Base-by-base conservation (phyloP, 1,140 invertebrate genomes). In the Colletes latitarsis region DNA sequence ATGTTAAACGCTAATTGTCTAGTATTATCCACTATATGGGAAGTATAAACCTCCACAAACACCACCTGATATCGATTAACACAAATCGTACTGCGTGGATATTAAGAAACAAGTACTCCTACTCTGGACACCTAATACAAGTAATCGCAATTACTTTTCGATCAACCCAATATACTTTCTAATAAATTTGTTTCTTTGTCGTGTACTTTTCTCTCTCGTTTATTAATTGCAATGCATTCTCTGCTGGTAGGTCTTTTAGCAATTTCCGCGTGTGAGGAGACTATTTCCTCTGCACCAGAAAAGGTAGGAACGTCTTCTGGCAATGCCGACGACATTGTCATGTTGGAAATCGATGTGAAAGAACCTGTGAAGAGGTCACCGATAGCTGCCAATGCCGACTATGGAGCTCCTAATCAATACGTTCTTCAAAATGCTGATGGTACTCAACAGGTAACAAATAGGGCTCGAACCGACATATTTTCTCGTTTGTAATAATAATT, bases 331-430 rank as follows among this genome's bases (percentile, higher is more conserved):
- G 91, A 93, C 78, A 88, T 93, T 76, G 87, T 93, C 41, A 76
- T 93, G 72, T 79, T 93, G 52, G 92, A 93, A 86, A 92, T 93
- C 79, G 91, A 93, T 82, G 88, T 93, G 60, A 93, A 92, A 85
- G 92, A 92, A 81, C 92, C 90, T 74, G 87, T 86, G 58, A 93
- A 93, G 73, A 90, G 93, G 72, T 93, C 92, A 55, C 93, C 93
- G 57, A 72, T 93, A 49, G 77, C 90, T 70, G 88, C 90, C 0
- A 92, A 81, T 19, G 88, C 81, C 55, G 86, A 93, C 78, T 93
- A 93, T 83, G 92, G 92, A 39, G 79, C 88, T 21, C 82, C 90
- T 74, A 90, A 88, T 81, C 92, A 93, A 80, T 93, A 91, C 72
- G 88, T 93, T 84, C 89, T 93, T 77, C 87, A 92, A 21, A 90